Evolutionary conservation across 1,140 invertebrate genomes (phyloP).

Genomic region (Aphelenchoides fujianensis): DNA sequence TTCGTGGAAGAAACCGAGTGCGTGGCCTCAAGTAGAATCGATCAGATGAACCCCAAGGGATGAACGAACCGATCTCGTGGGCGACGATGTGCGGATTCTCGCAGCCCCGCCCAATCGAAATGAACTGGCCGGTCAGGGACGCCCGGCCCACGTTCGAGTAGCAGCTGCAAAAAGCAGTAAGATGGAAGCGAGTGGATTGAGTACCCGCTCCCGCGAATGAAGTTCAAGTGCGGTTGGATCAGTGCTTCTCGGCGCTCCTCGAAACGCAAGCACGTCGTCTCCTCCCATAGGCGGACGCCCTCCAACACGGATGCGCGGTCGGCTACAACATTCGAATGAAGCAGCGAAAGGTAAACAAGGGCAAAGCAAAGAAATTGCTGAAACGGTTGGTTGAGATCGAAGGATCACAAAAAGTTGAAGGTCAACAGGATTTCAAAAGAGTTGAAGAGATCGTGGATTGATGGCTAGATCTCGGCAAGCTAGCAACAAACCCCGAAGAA

Average conservation of each 20-base stretch:
- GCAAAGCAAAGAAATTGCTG: too few relatives aligned
- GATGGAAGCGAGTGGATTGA: neutral
- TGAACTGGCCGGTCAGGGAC: constrained; percentile 15
- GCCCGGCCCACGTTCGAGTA: constrained; percentile 33
- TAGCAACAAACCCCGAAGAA: too few relatives aligned
- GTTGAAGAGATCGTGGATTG: too few relatives aligned
- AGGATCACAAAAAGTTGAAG: too few relatives aligned
- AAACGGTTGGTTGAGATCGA: neutral
- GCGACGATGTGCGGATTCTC: constrained; percentile 36
- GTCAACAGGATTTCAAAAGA: too few relatives aligned
- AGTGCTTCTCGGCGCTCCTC: constrained; percentile 2
- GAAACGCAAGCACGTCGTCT: constrained; percentile 27
- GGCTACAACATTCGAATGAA: too few relatives aligned
- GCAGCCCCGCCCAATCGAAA: constrained; percentile 34
- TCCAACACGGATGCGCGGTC: constrained; percentile 24
- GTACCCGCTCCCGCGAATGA: constrained; percentile 32
- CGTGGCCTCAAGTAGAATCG: constrained; percentile 32
- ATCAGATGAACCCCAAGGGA: too few relatives aligned
- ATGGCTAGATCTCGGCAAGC: too few relatives aligned
- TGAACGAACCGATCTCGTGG: constrained; percentile 37
- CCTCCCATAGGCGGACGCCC: constrained; percentile 24
- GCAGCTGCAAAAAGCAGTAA: constrained; percentile 26
- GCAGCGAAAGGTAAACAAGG: too few relatives aligned
- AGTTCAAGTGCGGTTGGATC: constrained; percentile 5
- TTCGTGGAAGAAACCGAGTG: constrained; percentile 41